Evolutionary conservation across 2,888 invertebrate genomes (phyloP), one percentile per base, ranked within the genome.

Genomic region (Papilio demoleus): DNA sequence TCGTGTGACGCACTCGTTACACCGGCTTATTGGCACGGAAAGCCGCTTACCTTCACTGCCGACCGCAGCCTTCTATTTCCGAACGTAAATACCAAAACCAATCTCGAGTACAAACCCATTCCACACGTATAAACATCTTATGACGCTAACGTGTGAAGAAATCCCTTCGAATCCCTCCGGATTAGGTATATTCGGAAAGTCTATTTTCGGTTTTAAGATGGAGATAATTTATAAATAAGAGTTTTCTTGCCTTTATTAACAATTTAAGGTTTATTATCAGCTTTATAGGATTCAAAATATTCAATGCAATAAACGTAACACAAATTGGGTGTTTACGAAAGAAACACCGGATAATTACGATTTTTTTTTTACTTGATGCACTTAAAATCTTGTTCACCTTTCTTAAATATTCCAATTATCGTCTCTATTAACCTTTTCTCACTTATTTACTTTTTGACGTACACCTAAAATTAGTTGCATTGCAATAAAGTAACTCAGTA

Each of bases 31-130:
- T 74, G 74, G 81, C 67, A 59, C 72, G 73, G 83, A 88, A 90
- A 89, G 89, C 84, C 76, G 91, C 85, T 90, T 87, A 77, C 90
- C 92, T 91, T 91, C 88, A 77, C 78, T 75, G 75, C 77, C 79
- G 79, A 76, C 56, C 56, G 63, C 79, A 79, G 78, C 75, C 72
- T 76, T 79, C 76, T 73, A 76, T 79, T 78, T 76, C 77, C 75
- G 76, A 79, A 77, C 80, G 76, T 80, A 82, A 79, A 81, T 79
- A 78, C 77, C 71, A 69, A 68, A 68, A 59, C 38, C 64, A 60
- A 60, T 68, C 60, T 65, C 42, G 53, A 50, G 31, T 65, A 69
- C 68, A 63, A 61, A 34, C 42, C 38, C 31, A 68, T 60, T 65
- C 60, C 40, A 47, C 42, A 50, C 40, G 19, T 42, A 61, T 62